Evolutionary conservation across 2,888 invertebrate genomes (phyloP).

Genomic region (Volucella inflata): DNA sequence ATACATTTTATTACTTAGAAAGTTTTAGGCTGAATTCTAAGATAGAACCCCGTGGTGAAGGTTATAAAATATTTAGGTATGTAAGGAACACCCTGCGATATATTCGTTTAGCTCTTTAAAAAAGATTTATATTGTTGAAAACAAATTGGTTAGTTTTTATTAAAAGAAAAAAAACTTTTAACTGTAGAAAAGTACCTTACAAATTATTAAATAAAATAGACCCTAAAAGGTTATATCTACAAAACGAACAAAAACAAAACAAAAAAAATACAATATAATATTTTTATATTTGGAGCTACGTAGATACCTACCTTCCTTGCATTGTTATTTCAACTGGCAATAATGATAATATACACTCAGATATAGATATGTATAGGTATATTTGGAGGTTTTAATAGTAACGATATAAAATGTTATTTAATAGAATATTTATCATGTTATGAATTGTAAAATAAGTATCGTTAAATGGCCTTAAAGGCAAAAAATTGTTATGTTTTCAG

Average conservation of each 20-base stretch:
- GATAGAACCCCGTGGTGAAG: slow-evolving; percentile 74
- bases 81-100: slow-evolving; percentile 75
- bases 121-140: slow-evolving; percentile 75
- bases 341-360: slow-evolving; percentile 75
- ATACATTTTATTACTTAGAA: slow-evolving; percentile 70
- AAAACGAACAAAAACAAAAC: slow-evolving; percentile 65
- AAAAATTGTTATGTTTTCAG: slow-evolving; percentile 83
- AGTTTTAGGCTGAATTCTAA: slow-evolving; percentile 72
- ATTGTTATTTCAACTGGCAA: slow-evolving; percentile 76
- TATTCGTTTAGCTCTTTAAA: slow-evolving; percentile 73
- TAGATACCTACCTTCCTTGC: slow-evolving; percentile 83
- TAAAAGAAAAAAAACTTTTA: slow-evolving; percentile 72
- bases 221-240: slow-evolving; percentile 67
- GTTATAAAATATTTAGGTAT: slow-evolving; percentile 72
- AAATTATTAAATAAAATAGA: slow-evolving; percentile 65
- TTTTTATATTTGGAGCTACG: slow-evolving; percentile 82
- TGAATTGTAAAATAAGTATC: slow-evolving; percentile 76
- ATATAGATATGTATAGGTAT: slow-evolving; percentile 73
- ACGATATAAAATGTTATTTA: slow-evolving; percentile 71
- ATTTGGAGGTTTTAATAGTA: slow-evolving; percentile 73
- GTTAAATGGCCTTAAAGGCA: slow-evolving; percentile 78
- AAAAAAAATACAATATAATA: slow-evolving; percentile 76
- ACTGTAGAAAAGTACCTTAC: slow-evolving; percentile 74
- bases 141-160: slow-evolving; percentile 72
- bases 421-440: slow-evolving; percentile 76